Conservation (phyloP, 2,888 invertebrate genomes). For the Halictus ligatus region DNA sequence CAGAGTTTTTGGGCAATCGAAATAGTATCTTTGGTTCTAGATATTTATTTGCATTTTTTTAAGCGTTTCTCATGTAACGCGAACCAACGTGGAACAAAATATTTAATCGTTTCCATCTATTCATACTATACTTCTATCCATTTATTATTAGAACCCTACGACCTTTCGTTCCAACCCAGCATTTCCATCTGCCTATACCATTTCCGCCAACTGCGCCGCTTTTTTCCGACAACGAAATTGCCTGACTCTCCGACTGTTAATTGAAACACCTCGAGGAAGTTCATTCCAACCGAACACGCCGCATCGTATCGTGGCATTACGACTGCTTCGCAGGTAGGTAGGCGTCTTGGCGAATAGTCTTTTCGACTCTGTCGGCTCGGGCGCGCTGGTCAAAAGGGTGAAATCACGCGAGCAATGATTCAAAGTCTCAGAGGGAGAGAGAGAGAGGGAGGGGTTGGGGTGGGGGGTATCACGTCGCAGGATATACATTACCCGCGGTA, state of each 20-base stretch:
- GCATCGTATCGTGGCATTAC: conserved; percentile 10
- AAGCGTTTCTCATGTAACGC: too few species aligned
- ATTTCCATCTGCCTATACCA: not conserved
- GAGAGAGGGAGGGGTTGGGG: not conserved
- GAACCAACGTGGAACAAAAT: too few species aligned
- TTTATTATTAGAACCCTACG: too few species aligned
- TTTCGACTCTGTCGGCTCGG: conserved; percentile 2
- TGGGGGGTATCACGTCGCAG: conserved; percentile 36
- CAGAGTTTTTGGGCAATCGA: too few species aligned
- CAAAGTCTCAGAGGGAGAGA: conserved; percentile 25
- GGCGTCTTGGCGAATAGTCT: conserved; percentile 19
- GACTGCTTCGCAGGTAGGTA: not conserved
- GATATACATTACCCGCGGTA: conserved; percentile 43
- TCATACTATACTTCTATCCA: too few species aligned
- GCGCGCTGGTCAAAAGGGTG: conserved; percentile 19
- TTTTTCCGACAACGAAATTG: not conserved
- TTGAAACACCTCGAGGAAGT: conserved; percentile 12
- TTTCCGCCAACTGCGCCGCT: not conserved
- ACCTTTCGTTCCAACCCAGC: too few species aligned
- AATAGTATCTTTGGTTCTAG: too few species aligned
- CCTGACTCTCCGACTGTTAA: not conserved
- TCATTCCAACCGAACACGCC: not conserved
- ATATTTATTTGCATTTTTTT: too few species aligned
- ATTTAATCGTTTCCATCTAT: too few species aligned
- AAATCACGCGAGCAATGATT: conserved; percentile 53